Base-by-base conservation (phyloP, 2,888 invertebrate species). In the Arrhopalites spinosus region DNA sequence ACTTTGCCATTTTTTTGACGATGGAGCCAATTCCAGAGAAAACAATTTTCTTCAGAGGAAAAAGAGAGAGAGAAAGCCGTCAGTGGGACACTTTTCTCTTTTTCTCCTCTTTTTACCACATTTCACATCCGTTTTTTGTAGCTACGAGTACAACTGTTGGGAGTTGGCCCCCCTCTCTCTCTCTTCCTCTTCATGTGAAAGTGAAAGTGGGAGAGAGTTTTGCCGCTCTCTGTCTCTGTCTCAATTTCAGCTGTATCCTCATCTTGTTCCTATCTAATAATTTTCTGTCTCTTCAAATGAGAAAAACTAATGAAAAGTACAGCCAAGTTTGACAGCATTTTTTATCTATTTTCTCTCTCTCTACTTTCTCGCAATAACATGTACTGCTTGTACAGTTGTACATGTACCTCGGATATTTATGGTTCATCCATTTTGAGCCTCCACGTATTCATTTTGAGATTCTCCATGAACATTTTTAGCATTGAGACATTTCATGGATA, bases 1-100 rank as follows among this genome's bases (percentile, higher is more conserved):
- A 36, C 36, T 36, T 36, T 3, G 36, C 36, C 36, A 36, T 36
- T 36, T 36, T 11, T 36, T 36, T 36, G 59, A 59, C 59, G 15
- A 59, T 25, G 13, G 25, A 59, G 25, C 13, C 8, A 59, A 59
- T 36, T 36, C 36, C 36, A 59, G 59, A 25, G 25, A 59, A 59
- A 59, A 59, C 25, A 59, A 59, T 59, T 59, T 59, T 25, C 59
- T 59, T 59, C 59, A 1, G 59, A 25, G 59, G 36, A 36, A 11
- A 36, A 36, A 36, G 36, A 11, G 11, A 36, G 11, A 59, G 50
- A 50, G 59, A 59, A 59, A 59, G 25, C 25, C 25, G 3, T 50
- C 17, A 15, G 50, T 50, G n/a, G 50, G 50, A 50, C 15, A 50
- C 15, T 50, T n/a, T n/a, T 30, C 29, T 64, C 64, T 30, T 30